phyloP scores from a whole-genome alignment of 2,888 invertebrate species.

The Poecilus cupreus region DNA sequence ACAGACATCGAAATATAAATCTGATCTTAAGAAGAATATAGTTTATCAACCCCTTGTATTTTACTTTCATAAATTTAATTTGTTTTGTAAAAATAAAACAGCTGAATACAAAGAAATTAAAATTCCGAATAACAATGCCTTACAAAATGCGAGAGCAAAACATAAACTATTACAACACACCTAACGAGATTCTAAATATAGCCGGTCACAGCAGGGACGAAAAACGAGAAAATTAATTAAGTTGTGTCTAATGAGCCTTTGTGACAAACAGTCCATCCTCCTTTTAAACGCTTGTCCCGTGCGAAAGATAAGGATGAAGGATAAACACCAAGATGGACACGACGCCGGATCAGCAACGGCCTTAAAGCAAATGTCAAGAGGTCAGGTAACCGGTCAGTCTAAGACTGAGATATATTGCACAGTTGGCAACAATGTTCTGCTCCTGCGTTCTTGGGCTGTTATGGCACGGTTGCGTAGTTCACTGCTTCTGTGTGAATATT shows the following conservation, averaged over 20 bases:
- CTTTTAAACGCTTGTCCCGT: neutral
- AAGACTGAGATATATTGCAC: neutral
- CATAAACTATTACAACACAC: constrained; percentile 10
- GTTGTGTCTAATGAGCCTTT: constrained; percentile 25
- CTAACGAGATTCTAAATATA: constrained; percentile 40
- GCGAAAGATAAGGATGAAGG: neutral
- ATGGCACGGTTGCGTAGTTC: too few relatives aligned
- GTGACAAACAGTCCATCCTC: neutral
- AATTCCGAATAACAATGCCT: too few relatives aligned
- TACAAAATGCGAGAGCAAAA: neutral
- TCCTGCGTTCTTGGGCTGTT: neutral
- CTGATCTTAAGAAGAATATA: too few relatives aligned
- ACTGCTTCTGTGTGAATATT: neutral
- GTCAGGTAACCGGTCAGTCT: neutral
- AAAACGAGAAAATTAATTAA: constrained; percentile 43
- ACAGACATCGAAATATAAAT: too few relatives aligned
- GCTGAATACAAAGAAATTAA: neutral
- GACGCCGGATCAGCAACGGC: neutral
- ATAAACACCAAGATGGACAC: neutral
- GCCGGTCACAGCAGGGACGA: neutral
- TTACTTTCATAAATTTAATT: too few relatives aligned
- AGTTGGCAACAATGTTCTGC: neutral
- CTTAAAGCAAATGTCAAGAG: constrained; percentile 11
- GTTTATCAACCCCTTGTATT: too few relatives aligned
- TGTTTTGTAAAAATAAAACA: neutral